Evolutionary conservation across 1,140 invertebrate species (phyloP), one percentile per base, ranked within the genome.

Genomic region (Pseudachorutes palmiensis): DNA sequence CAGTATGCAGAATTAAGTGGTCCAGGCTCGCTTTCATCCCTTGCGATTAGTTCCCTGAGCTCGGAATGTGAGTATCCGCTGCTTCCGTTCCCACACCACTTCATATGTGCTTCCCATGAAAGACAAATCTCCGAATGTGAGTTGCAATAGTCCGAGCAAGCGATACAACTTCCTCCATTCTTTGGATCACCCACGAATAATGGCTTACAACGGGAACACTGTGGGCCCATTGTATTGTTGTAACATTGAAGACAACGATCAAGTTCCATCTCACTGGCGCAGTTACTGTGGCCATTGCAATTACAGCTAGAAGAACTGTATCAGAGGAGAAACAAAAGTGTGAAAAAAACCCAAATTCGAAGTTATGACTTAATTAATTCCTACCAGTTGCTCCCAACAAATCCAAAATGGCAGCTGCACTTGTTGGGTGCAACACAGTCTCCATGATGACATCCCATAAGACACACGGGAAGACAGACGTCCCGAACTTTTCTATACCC

Each of bases 261-360:
- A 55, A 93, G 82, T 72, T 88, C 85, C 75, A 92, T 87, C 2
- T 89, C 89, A 16, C 91, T 91, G 70, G 84, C 86, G 78, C 94
- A 98, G 75, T 94, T 85, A 64, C 92, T 89, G 79, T 98, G 93
- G 0, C 92, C 92, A 78, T 97, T 94, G 77, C 94, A 98, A 75
- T 92, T 85, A 77, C 94, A 24, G 22, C 5, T 24, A 9, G 55
- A 24, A 22, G 55, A 58, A 22, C n/a, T 58, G 12, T 12, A 58
- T 5, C 55, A 22, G 24, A 41, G 19, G 19, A 41, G 36, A 12
- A 22, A 58, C n/a, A n/a, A n/a, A n/a, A n/a, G n/a, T n/a, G n/a
- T n/a, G n/a, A n/a, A n/a, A n/a, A n/a, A n/a, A n/a, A n/a, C n/a
- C n/a, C n/a, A n/a, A n/a, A n/a, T n/a, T n/a, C n/a, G n/a, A n/a